Evolutionary conservation across 2,113 vertebrate genomes (phyloP), one percentile per base, ranked within the genome.

Genomic region (Dasyprocta punctata): DNA sequence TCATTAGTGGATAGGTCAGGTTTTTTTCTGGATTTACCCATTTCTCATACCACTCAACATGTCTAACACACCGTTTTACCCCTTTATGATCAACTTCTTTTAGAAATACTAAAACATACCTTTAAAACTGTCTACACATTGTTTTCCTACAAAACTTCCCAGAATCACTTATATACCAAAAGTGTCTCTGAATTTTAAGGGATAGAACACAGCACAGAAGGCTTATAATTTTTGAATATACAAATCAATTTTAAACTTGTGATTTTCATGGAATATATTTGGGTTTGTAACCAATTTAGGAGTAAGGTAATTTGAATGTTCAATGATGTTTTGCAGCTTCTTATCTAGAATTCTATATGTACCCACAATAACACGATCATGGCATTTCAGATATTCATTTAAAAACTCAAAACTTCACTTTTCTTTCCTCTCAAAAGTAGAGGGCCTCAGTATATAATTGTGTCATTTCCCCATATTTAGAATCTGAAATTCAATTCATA

Each of bases 191-290:
- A 63, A 87, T 85, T 94, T 89, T 80, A 41, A 85, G 60, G 6
- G 24, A 56, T 7, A 4, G 13, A 78, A 16, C 52, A 60, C 38
- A 12, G 3, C 3, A 26, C 13, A 56, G 19, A 88, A 13, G 2
- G 1, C 10, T 3, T 52, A 86, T 36, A 65, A 28, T 60, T 4
- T 94, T 63, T 89, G 20, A 94, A 83, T 2, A 56, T 30, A 71
- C 26, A 77, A 56, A 1, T 8, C 89, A 47, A n/a, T 38, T 92
- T 1, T 71, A 86, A 82, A 75, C 4, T n/a, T 94, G 2, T 28
- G 20, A 41, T 83, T 95, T 90, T n/a, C 30, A 36, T 82, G 22
- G 20, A 69, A 82, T 0, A 26, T 83, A 24, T 67, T 94, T 94
- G 49, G 17, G 14, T 4, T 8, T 60, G n/a, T 7, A 54, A 38